These are phyloP conservation scores for Patiria pectinifera DNA, from an alignment of 53 echinoderm and acorn worm genomes.

Conservation along the genomic window DNA sequence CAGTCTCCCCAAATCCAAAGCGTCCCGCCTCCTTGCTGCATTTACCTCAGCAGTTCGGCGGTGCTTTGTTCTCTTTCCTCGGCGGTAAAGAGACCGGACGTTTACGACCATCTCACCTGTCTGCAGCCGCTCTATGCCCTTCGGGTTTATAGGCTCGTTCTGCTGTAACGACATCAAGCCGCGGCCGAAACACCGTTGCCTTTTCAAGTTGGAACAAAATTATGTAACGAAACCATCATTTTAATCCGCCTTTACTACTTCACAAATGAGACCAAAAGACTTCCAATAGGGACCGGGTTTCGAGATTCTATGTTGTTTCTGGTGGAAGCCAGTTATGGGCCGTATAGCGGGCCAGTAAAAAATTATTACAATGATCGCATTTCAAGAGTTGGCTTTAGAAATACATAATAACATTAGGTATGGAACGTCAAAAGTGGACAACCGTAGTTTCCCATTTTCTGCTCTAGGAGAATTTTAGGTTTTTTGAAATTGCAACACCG, in stretches of 20 bases:
- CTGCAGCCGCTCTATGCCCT: slow-evolving; percentile 35
- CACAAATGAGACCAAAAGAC: background rate
- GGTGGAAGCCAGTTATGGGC: background rate
- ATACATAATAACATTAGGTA: background rate
- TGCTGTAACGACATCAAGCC: background rate
- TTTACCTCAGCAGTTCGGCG: slow-evolving; percentile 8
- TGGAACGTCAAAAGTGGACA: too few species aligned
- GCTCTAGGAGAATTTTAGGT: too few species aligned
- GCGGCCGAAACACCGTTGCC: slow-evolving; percentile 12
- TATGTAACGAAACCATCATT: slow-evolving; percentile 46
- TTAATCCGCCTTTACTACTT: slow-evolving; percentile 54
- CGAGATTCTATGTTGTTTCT: background rate
- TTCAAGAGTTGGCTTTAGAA: background rate
- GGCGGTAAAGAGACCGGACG: background rate
- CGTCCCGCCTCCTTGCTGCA: background rate
- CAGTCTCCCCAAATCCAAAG: background rate
- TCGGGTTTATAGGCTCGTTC: slow-evolving; percentile 48
- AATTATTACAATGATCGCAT: slow-evolving; percentile 17
- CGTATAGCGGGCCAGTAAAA: background rate
- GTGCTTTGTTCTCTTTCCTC: background rate
- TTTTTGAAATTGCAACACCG: too few species aligned
- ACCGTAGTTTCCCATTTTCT: too few species aligned
- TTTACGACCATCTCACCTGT: slow-evolving; percentile 50
- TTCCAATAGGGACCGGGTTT: background rate
- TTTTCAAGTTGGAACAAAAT: background rate